Evolutionary conservation across 2,113 vertebrate species (phyloP), one percentile per base, ranked within the genome.

Genomic region (Pluvialis apricaria): DNA sequence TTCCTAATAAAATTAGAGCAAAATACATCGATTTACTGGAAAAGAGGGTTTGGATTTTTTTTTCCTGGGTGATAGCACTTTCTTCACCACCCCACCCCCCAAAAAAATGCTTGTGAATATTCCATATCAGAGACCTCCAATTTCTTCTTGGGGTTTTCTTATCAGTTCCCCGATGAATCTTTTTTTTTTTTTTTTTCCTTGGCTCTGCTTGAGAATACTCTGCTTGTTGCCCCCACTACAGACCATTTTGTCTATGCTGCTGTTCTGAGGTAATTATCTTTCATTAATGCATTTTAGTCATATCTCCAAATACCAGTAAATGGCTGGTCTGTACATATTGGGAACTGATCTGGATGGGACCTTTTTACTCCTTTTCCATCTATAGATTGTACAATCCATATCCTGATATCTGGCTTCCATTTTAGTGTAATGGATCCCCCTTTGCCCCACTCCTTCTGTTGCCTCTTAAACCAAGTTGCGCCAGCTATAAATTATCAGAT

Each of bases 1-100:
- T 98, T 98, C 98, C 99, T 99, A 99, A 99, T 99, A 99, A 98
- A 98, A 98, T 98, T 98, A 98, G 98, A 98, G 97, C 97, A 98
- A 98, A 98, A 98, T 98, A 98, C 98, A 98, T 98, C 97, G 98
- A 98, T 98, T 98, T 98, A 98, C 98, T 98, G 98, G 98, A 98
- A 98, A 98, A 98, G 97, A 97, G 86, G 90, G 93, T 86, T 92
- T 95, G 84, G 51, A n/a, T 42, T 83, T 90, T 91, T 91, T 93
- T 69, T 88, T 73, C 68, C 55, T 85, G 88, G 78, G 85, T 79
- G 86, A 88, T 80, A 97, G 90, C 96, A 96, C 84, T 94, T 96
- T 94, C 89, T 95, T 72, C n/a, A 81, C 49, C 38, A 25, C 62
- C 20, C 62, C 26, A 6, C 42, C 38, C 45, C 68, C 34, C 17